Conservation (phyloP, 1,140 invertebrate genomes). For the Macrobrachium rosenbergii region DNA sequence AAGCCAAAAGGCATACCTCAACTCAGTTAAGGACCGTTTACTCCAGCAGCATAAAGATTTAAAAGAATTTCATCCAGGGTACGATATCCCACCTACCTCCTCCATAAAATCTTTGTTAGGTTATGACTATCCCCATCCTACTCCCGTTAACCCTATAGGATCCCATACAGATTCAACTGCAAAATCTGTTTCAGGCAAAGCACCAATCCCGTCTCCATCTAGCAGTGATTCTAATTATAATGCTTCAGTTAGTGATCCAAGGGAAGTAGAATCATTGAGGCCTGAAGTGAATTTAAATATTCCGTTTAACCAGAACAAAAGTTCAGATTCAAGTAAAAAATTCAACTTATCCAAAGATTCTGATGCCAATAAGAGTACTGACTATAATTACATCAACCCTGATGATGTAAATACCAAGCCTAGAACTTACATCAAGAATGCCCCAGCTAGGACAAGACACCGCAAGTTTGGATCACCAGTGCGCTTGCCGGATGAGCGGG, state of each 20-base stretch:
- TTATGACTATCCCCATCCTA: conserved; percentile 51
- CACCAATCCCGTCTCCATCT: conserved; percentile 16
- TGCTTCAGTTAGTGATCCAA: not conserved
- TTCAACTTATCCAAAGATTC: conserved; percentile 2
- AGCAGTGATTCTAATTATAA: conserved; percentile 46
- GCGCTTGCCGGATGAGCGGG: not conserved
- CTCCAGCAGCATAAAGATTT: conserved; percentile 46
- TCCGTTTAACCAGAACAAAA: conserved; percentile 36
- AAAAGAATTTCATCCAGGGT: conserved; percentile 46
- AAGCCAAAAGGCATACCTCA: conserved; percentile 25
- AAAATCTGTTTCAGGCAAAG: not conserved
- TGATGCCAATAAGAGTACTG: not conserved
- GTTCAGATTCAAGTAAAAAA: conserved; percentile 37
- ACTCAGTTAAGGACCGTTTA: conserved; percentile 22
- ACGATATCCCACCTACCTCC: conserved; percentile 49
- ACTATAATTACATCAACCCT: conserved; percentile 34
- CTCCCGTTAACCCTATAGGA: conserved; percentile 41
- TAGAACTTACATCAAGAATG: conserved; percentile 34
- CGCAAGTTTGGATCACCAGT: conserved; percentile 34
- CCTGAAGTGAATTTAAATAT: conserved; percentile 47
- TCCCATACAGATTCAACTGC: not conserved
- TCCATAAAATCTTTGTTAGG: conserved; percentile 34
- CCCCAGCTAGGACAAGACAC: not conserved
- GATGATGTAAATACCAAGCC: not conserved
- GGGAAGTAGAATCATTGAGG: not conserved